phyloP scores from a whole-genome alignment of 2,888 invertebrate species.

The Caenorhabditis macrosperma region DNA sequence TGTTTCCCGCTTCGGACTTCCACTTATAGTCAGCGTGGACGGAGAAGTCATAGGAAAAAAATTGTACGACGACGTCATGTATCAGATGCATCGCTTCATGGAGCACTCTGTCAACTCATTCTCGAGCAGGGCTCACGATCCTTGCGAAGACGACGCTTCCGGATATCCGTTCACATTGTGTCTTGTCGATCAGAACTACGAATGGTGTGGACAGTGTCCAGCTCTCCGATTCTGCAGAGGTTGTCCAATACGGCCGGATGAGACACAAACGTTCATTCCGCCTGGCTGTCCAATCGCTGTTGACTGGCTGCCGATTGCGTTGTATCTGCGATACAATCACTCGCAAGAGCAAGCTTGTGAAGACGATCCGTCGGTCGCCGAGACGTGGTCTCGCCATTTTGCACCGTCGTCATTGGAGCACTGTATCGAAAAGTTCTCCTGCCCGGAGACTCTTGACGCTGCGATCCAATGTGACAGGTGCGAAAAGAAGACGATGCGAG shows the following conservation, averaged over 20 bases:
- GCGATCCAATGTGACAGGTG: conserved; percentile 82
- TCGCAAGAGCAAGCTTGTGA: conserved; percentile 87
- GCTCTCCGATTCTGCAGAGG: conserved; percentile 87
- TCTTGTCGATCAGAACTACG: conserved; percentile 86
- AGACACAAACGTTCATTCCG: conserved; percentile 52
- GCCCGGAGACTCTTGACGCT: conserved; percentile 87
- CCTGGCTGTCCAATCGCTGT: conserved; percentile 84
- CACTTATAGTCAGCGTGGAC: conserved; percentile 60
- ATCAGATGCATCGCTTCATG: conserved; percentile 75
- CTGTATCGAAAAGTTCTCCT: conserved; percentile 87
- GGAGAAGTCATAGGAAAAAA: conserved; percentile 55
- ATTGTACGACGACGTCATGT: conserved; percentile 75
- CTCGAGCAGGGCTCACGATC: conserved; percentile 73
- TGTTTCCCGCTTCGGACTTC: conserved; percentile 69
- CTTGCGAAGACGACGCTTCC: conserved; percentile 90
- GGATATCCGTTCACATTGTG: conserved; percentile 93
- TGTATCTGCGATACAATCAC: conserved; percentile 91
- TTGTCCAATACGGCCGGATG: conserved; percentile 84
- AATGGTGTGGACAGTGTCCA: conserved; percentile 77
- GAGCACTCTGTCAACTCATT: conserved; percentile 59
- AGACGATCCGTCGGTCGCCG: conserved; percentile 87
- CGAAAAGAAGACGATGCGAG: conserved; percentile 89
- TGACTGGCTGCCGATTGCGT: conserved; percentile 95
- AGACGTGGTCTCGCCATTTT: conserved; percentile 86
- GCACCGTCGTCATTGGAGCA: conserved; percentile 90